Conservation (phyloP, 2,113 vertebrate genomes). For the Saiga tatarica region DNA sequence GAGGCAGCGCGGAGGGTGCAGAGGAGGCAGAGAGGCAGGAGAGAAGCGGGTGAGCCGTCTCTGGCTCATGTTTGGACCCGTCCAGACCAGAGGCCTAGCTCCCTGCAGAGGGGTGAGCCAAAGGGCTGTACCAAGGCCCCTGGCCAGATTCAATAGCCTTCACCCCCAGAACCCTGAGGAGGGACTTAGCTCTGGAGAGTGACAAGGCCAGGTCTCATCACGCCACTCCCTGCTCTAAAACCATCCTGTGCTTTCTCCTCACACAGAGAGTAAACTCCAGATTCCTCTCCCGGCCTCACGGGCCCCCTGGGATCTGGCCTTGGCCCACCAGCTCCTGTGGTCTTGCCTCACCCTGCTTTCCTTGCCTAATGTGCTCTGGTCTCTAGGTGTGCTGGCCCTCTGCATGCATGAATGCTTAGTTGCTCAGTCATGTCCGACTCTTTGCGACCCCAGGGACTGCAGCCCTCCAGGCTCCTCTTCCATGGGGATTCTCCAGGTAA, state of each 20-base stretch:
- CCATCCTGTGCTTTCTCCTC: not conserved
- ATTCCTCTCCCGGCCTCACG: not conserved
- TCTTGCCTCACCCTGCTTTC: not conserved
- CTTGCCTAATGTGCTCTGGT: not conserved
- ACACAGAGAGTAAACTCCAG: not conserved
- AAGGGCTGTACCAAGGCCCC: not conserved
- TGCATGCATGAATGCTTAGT: not conserved
- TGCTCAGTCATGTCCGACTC: not conserved
- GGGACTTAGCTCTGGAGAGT: not conserved
- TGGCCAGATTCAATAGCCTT: not conserved
- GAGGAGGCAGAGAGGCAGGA: not conserved
- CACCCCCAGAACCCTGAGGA: not conserved
- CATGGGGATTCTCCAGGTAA: not conserved
- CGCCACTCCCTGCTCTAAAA: not conserved
- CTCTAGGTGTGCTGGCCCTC: not conserved
- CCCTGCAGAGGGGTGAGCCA: rapidly evolving
- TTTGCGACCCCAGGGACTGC: not conserved
- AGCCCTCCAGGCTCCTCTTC: not conserved
- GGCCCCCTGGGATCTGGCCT: not conserved
- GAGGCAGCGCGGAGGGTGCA: not conserved
- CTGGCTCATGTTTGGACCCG: rapidly evolving
- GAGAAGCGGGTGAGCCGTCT: not conserved
- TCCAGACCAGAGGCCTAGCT: not conserved
- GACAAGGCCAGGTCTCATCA: too few relatives aligned
- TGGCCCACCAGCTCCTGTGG: not conserved